phyloP scores from a whole-genome alignment of 2,888 invertebrate species.

The Baccha elongata region DNA sequence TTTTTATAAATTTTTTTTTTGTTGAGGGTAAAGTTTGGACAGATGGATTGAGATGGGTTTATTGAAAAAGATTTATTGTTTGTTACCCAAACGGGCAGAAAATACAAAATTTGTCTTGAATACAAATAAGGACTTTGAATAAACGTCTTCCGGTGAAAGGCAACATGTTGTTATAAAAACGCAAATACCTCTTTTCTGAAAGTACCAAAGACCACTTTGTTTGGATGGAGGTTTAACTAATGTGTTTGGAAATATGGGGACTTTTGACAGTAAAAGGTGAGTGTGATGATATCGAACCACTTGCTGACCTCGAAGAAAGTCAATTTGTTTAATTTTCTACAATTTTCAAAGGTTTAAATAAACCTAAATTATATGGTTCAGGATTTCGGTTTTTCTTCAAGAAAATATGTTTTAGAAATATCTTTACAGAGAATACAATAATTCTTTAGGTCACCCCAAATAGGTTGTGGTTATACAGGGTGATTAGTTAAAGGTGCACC shows the following conservation, averaged over 20 bases:
- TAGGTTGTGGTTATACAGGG: too few relatives aligned
- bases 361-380: too few relatives aligned
- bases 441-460: too few relatives aligned
- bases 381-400: too few relatives aligned
- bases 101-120: conserved; percentile 32
- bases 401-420: too few relatives aligned
- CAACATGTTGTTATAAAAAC: conserved; percentile 23
- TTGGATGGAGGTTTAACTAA: conserved; percentile 24
- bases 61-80: conserved; percentile 50
- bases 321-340: too few relatives aligned
- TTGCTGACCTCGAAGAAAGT: too few relatives aligned
- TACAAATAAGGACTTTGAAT: conserved; percentile 33
- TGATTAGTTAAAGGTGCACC: too few relatives aligned
- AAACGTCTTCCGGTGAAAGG: conserved; percentile 24
- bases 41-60: conserved; percentile 55
- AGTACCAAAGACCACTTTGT: conserved; percentile 11
- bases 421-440: too few relatives aligned
- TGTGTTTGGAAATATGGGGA: conserved; percentile 18
- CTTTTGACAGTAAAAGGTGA: too few relatives aligned
- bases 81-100: conserved; percentile 22
- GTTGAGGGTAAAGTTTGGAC: conserved; percentile 42
- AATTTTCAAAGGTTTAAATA: too few relatives aligned
- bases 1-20: conserved; percentile 3
- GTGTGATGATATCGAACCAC: too few relatives aligned
- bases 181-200: neutral